Evolutionary conservation across 1,140 invertebrate species (phyloP).

Genomic region (Drosophila lini): DNA sequence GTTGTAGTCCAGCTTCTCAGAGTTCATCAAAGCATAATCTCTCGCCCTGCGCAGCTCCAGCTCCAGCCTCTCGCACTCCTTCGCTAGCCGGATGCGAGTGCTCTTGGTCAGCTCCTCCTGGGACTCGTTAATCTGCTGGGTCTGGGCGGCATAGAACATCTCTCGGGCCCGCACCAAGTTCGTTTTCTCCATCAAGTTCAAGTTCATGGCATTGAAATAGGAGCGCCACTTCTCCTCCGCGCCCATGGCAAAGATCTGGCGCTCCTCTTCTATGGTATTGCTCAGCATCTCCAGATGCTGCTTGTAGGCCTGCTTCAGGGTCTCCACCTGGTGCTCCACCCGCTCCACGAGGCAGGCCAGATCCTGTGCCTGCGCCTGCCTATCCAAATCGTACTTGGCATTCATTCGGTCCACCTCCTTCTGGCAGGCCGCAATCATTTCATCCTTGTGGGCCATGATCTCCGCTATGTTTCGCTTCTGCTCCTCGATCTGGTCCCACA

Average conservation of each 20-base stretch:
- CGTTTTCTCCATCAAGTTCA: conserved; percentile 87
- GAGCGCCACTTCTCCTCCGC: conserved; percentile 89
- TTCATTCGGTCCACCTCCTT: conserved; percentile 90
- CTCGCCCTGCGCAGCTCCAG: conserved; percentile 92
- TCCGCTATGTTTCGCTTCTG: conserved; percentile 90
- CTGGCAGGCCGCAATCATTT: conserved; percentile 90
- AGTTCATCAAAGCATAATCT: conserved; percentile 89
- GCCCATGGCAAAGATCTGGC: conserved; percentile 86
- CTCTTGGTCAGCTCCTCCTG: conserved; percentile 89
- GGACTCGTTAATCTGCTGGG: conserved; percentile 87
- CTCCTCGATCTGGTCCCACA: conserved; percentile 88
- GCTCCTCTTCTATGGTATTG: conserved; percentile 87
- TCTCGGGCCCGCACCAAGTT: conserved; percentile 85
- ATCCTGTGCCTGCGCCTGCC: conserved; percentile 88
- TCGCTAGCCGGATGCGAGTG: conserved; percentile 89
- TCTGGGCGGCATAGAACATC: conserved; percentile 87
- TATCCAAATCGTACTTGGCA: conserved; percentile 87
- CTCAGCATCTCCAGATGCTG: conserved; percentile 90
- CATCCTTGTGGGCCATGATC: conserved; percentile 91
- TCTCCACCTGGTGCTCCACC: conserved; percentile 92
- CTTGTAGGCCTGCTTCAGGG: conserved; percentile 90
- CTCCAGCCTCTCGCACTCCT: conserved; percentile 89
- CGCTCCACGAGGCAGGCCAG: conserved; percentile 87
- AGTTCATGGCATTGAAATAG: conserved; percentile 87
- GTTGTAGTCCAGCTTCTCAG: conserved; percentile 95